Conservation (phyloP, 2,888 invertebrate genomes). For the Liodrosophila aerea region DNA sequence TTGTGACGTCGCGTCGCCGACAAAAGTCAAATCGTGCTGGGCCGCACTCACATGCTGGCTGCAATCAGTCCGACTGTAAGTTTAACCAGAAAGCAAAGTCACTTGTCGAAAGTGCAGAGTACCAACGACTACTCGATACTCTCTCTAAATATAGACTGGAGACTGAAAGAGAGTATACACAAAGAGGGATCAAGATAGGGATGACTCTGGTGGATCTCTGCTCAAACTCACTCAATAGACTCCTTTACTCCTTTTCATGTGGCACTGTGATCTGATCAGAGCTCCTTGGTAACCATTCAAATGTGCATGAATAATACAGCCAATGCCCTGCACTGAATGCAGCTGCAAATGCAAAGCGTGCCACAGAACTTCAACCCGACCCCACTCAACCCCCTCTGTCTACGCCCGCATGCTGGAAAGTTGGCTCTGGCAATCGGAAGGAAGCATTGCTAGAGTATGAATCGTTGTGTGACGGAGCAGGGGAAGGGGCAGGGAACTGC, state of each 20-base stretch:
- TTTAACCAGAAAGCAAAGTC: slow-evolving; percentile 18
- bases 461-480: not conserved
- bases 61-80: slow-evolving; percentile 56
- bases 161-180: slow-evolving; percentile 10
- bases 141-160: slow-evolving; percentile 11
- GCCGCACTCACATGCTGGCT: slow-evolving; percentile 29
- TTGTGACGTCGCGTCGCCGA: slow-evolving; percentile 77
- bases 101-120: not conserved
- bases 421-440: slow-evolving; percentile 29
- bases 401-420: slow-evolving; percentile 44
- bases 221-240: too few species aligned
- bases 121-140: slow-evolving; percentile 16
- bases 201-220: too few species aligned
- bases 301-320: too few species aligned
- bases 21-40: slow-evolving; percentile 73
- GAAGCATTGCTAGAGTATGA: slow-evolving; percentile 6
- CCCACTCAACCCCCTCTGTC: too few species aligned
- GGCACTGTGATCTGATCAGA: too few species aligned
- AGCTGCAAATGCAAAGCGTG: slow-evolving; percentile 44
- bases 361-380: too few species aligned
- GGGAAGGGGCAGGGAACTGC: not conserved
- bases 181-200: too few species aligned
- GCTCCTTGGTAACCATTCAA: too few species aligned
- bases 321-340: slow-evolving; percentile 43
- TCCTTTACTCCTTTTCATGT: too few species aligned